A percentile compares a stretch with the other conserved stretches of the same genome.
These are phyloP conservation scores for Hemicordylus capensis DNA, from an alignment of 2,113 vertebrate genomes.

Conservation along the genomic window DNA sequence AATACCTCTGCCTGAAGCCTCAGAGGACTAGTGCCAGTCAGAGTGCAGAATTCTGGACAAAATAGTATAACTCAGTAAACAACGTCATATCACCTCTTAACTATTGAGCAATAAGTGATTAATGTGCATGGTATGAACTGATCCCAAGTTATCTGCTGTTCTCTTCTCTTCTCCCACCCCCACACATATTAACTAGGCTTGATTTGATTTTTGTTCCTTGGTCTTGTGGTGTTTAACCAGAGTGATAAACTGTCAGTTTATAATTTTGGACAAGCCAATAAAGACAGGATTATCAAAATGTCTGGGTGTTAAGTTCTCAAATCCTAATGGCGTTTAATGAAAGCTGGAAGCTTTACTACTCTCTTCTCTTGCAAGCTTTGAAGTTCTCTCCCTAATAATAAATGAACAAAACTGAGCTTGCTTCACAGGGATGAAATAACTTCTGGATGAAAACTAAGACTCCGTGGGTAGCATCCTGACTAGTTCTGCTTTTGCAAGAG, in stretches of 20 bases:
- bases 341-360: background rate
- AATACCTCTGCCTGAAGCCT: too few relatives aligned
- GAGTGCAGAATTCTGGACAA: background rate
- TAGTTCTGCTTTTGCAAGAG: too few relatives aligned
- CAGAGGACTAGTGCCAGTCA: too few relatives aligned
- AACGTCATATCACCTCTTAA: background rate
- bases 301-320: background rate
- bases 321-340: background rate
- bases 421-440: background rate
- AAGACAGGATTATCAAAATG: conserved; percentile 3
- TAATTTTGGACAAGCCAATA: background rate
- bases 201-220: background rate
- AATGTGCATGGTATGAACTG: too few relatives aligned
- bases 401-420: background rate
- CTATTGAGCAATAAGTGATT: background rate
- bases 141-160: too few relatives aligned
- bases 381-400: background rate
- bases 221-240: background rate
- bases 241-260: background rate
- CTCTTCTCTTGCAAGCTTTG: background rate
- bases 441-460: background rate
- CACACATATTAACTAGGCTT: background rate
- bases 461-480: too few relatives aligned
- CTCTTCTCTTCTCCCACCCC: background rate
- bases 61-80: background rate